Base-by-base conservation (phyloP, 2,113 vertebrate species). In the Steatornis caripensis region DNA sequence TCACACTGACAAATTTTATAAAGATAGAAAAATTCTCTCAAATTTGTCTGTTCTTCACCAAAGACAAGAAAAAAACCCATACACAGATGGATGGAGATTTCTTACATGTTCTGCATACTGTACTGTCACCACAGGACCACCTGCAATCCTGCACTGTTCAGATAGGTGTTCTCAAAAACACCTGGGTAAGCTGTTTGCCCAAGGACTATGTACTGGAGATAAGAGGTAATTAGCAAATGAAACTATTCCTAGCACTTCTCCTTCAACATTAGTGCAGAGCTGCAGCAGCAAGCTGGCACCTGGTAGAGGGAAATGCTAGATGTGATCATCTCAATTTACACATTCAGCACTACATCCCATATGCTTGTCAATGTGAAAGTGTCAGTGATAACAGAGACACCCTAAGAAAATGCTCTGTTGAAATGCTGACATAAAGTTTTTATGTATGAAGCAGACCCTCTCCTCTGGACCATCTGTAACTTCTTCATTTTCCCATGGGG, bases 271-370 rank as follows among this genome's bases (percentile, higher is more conserved):
- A 95, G 86, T 74, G 84, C 82, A 95, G 94, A 97, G 94, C 92
- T 70, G 71, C 96, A 95, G 94, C 96, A 98, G 98, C 98, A 98
- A 96, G 90, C 93, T 96, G 49, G 97, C 98, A 98, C 98, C 98
- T 98, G 98, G 97, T 96, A 97, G 96, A 97, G 95, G 93, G 97
- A 98, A 97, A 98, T 93, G 97, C 98, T 98, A 97, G 96, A 98
- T 98, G 97, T 91, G 97, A 98, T 98, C 97, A 98, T 98, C 98
- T 97, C 97, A 98, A 98, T 98, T 98, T 98, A 98, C 98, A 98
- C 98, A 98, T 98, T 98, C 98, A 98, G 98, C 98, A 97, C 94
- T 98, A 96, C 97, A 97, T 97, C 98, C 97, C 98, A 98, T 98
- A 98, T 97, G 98, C 97, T 98, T 98, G 98, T 98, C 98, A 98